These are phyloP conservation scores for Conger conger DNA, from an alignment of 2,113 vertebrate genomes.

Conservation along the genomic window DNA sequence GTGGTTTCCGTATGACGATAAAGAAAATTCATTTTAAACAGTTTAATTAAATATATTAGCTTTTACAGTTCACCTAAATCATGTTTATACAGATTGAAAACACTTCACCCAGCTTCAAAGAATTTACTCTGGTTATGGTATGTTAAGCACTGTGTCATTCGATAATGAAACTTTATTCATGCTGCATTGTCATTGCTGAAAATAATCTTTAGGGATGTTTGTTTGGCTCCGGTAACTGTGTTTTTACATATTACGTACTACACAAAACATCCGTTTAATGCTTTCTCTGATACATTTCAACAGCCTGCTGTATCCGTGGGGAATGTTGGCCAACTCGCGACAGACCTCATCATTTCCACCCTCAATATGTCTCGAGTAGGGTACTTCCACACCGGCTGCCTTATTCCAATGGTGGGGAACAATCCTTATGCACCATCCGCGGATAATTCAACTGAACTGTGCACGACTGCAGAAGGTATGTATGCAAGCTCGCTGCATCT, in stretches of 20 bases:
- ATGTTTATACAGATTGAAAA: slow-evolving; percentile 79
- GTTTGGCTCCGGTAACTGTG: background rate
- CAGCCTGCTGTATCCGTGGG: slow-evolving; percentile 96
- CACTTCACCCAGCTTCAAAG: slow-evolving; percentile 62
- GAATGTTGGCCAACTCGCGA: slow-evolving; percentile 90
- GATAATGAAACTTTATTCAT: background rate
- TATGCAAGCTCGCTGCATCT: background rate
- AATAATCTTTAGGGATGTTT: background rate
- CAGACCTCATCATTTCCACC: slow-evolving; percentile 89
- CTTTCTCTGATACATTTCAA: slow-evolving; percentile 20
- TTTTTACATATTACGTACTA: background rate
- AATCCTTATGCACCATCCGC: slow-evolving; percentile 82
- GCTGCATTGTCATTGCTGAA: background rate
- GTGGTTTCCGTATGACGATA: background rate
- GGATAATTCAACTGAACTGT: slow-evolving; percentile 76
- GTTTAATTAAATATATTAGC: background rate
- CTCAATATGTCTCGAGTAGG: slow-evolving; percentile 82
- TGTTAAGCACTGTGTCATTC: slow-evolving; percentile 41
- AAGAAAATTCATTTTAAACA: background rate
- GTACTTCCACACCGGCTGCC: slow-evolving; percentile 88
- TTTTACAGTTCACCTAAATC: background rate
- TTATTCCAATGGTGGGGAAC: slow-evolving; percentile 91
- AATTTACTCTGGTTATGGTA: slow-evolving; percentile 85
- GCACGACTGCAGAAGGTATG: slow-evolving; percentile 88
- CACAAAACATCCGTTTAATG: slow-evolving; percentile 18